Evolutionary conservation across 2,888 invertebrate species (phyloP).

Genomic region (Ormyrus pomaceus): DNA sequence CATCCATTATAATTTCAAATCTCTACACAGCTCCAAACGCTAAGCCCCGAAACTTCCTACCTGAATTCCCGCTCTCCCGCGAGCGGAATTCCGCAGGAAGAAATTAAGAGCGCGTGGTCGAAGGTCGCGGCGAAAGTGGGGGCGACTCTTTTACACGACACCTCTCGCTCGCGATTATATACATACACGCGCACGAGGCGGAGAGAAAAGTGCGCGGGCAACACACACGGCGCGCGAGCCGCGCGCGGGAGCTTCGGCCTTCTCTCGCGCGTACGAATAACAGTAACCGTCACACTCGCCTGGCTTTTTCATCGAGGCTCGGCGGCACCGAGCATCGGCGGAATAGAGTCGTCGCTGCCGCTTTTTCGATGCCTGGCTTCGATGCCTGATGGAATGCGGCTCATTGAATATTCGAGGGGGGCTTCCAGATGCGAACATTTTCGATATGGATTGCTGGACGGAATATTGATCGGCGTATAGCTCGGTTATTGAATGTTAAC

Average conservation of each 20-base stretch:
- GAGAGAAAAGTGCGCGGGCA: too few species aligned
- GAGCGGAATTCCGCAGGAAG: slow-evolving; percentile 4
- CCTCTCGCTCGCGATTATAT: neutral
- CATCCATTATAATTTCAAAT: too few species aligned
- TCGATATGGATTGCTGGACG: too few species aligned
- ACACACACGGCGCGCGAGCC: too few species aligned
- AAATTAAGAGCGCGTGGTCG: neutral
- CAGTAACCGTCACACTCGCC: slow-evolving; percentile 74
- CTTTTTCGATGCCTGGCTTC: neutral
- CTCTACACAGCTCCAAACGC: too few species aligned
- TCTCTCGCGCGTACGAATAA: slow-evolving; percentile 63
- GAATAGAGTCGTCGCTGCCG: neutral
- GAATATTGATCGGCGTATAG: too few species aligned
- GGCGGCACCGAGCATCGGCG: slow-evolving; percentile 50
- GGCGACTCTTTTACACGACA: slow-evolving; percentile 7
- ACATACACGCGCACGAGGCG: neutral
- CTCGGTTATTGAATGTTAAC: too few species aligned
- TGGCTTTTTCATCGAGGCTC: slow-evolving; percentile 67
- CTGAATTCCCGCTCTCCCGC: too few species aligned
- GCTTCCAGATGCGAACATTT: too few species aligned
- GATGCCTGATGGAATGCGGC: neutral
- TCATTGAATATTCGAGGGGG: too few species aligned
- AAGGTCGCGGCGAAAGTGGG: slow-evolving; percentile 54
- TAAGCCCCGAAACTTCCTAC: too few species aligned
- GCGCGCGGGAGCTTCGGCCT: too few species aligned